Evolutionary conservation across 2,797 vertebrate species (phyloP), one percentile per base, ranked within the genome.

Genomic region (Protosalanx chinensis): DNA sequence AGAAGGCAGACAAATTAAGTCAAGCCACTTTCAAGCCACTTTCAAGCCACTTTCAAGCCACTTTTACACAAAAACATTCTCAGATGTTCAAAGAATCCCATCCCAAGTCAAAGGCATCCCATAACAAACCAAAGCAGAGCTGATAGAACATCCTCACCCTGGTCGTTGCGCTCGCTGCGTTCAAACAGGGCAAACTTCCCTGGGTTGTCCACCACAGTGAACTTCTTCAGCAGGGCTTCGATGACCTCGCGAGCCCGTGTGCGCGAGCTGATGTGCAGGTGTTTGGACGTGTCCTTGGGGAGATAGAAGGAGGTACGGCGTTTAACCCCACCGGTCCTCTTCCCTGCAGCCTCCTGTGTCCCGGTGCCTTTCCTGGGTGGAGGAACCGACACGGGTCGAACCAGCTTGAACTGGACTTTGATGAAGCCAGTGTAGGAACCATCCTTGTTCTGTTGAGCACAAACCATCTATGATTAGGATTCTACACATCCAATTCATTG

Each of bases 231-330:
- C 76, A 99, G 88, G 0, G 97, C 97, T 2, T 96, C 94, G 0
- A 99, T 98, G 87, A 99, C 97, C 79, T 99, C 96, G 0, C 92
- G 93, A 51, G 94, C 93, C 0, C 91, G 91, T 0, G 97, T 98
- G 67, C 90, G 91, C 0, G 96, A 98, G 76, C 96, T 87, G 79
- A 99, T 94, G 75, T 98, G 97, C 80, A 99, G 86, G 87, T 99
- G 96, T 81, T 99, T 98, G 75, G 94, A 92, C 0, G 95, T 93
- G 1, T 97, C 96, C 77, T 96, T 96, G n/a, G 97, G 97, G 76
- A 99, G 90, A 88, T 98, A 99, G 89, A 99, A 99, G 70, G 97
- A 98, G 0, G 97, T 98, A 66, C 95, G 95, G 0, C 95, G 95
- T 79, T 91, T 95, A 83, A 96, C 91, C 0, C 83, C 91, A 0